Base-by-base conservation (phyloP, 2,888 invertebrate genomes). In the Xestia xanthographa region DNA sequence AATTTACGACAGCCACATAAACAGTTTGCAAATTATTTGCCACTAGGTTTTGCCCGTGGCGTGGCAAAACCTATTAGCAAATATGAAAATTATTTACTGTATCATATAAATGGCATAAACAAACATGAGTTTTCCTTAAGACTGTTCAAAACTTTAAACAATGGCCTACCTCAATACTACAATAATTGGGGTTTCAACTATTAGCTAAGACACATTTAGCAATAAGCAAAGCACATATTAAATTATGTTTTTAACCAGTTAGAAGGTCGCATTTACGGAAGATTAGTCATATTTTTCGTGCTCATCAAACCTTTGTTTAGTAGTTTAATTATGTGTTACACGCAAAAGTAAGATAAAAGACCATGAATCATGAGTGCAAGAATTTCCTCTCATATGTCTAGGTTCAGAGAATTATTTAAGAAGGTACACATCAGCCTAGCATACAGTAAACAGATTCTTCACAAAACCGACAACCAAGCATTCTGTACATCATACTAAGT, bases 311-410 rank as follows among this genome's bases (percentile, higher is more conserved):
- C 26, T 65, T 63, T 63, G 17, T 34, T 41, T 41, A 50, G n/a
- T 38, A 75, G 20, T 50, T 58, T 67, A 67, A 72, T 77, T 50
- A 77, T 67, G 43, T 53, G 26, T 56, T 60, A 29, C 48, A 34
- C 41, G 66, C 69, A 72, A 78, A 77, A 22, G 43, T 76, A n/a
- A 70, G 73, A 83, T 69, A 74, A 70, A 82, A 34, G 12, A 56
- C 12, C 48, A 48, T 76, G 48, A 75, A 45, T 75, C 76, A 67
- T 17, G 22, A 34, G 17, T 20, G 9, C 50, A 53, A 82, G 43
- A 58, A 77, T 60, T 67, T 50, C 66, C 50, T 67, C 41, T 66
- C 12, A 11, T 11, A 34, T 53, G 12, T 62, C 2, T 63, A 53
- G 20, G 20, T 43, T 53, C 41, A 29, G 22, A 71, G 22, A 17